A percentile compares a stretch with the other conserved stretches of the same genome.
Evolutionary conservation across 1,140 invertebrate genomes (phyloP).

Genomic region (Myzus persicae): DNA sequence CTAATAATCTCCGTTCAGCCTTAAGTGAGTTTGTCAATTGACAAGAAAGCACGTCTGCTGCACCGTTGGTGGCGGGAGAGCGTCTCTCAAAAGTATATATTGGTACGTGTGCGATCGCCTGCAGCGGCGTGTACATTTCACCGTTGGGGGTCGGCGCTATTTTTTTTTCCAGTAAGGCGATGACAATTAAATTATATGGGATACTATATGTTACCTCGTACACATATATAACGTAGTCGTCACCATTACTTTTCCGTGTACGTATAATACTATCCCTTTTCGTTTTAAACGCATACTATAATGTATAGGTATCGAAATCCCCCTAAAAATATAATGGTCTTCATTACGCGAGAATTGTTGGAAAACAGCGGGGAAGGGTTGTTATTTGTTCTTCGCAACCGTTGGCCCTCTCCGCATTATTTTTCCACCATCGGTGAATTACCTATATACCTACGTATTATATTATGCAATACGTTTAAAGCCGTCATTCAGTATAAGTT

Average conservation of each 20-base stretch:
- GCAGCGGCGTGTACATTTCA: not conserved
- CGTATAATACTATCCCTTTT: not conserved
- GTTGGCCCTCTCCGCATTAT: not conserved
- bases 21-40: constrained; percentile 1
- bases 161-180: not conserved
- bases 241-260: not conserved
- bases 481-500: not conserved
- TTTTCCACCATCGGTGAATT: not conserved
- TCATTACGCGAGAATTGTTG: not conserved
- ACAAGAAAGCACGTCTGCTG: not conserved
- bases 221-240: not conserved
- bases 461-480: not conserved
- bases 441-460: not conserved
- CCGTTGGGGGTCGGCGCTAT: not conserved
- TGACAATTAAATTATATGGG: not conserved
- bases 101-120: not conserved
- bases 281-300: not conserved
- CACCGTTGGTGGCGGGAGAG: not conserved
- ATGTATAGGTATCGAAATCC: not conserved
- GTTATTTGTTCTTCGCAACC: not conserved
- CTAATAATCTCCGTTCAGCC: not conserved
- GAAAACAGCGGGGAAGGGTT: not conserved
- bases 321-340: not conserved
- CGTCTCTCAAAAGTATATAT: not conserved
- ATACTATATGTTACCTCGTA: not conserved